Conservation (phyloP, 2,113 vertebrate genomes). For the Festucalex cinctus region DNA sequence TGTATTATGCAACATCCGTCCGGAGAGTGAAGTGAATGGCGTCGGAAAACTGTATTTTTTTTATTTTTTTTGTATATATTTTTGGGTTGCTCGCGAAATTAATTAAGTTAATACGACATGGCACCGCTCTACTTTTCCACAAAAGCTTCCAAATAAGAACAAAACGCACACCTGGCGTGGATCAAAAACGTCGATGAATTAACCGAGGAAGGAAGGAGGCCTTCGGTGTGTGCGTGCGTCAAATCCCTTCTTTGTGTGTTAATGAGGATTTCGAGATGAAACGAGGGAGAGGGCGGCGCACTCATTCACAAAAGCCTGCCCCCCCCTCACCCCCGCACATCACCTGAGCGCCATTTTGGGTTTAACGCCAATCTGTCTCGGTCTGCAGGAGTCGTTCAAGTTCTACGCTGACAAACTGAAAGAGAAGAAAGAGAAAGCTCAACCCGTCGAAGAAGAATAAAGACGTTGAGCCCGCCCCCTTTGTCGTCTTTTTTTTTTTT, state of each 20-base stretch:
- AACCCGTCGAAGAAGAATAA: slow-evolving; percentile 44
- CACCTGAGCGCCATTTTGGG: background rate
- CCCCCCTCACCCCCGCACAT: background rate
- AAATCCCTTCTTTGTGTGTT: slow-evolving; percentile 67
- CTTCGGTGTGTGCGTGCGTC: slow-evolving; percentile 32
- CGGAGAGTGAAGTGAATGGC: slow-evolving; percentile 47
- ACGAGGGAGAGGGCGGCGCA: slow-evolving; percentile 23
- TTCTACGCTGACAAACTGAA: slow-evolving; percentile 80
- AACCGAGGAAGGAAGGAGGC: slow-evolving; percentile 39
- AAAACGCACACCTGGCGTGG: slow-evolving; percentile 41
- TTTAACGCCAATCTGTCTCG: slow-evolving; percentile 16
- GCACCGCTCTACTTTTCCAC: background rate
- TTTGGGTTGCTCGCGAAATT: background rate
- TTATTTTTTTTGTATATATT: no score
- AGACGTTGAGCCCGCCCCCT: slow-evolving; percentile 17
- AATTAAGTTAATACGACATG: background rate
- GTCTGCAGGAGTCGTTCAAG: slow-evolving; percentile 77
- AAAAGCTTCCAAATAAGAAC: slow-evolving; percentile 3
- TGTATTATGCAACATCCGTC: slow-evolving; percentile 69
- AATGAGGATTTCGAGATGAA: slow-evolving; percentile 71
- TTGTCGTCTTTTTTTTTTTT: slow-evolving; percentile 11
- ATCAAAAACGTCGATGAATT: slow-evolving; percentile 69
- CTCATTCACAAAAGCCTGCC: no score
- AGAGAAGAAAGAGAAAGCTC: slow-evolving; percentile 25
- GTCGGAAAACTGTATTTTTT: no score